Percentiles rank a stretch among this genome's conserved stretches.
These are phyloP conservation scores for Heliconius hermathena DNA, from an alignment of 1,140 invertebrate genomes.

Conservation along the genomic window DNA sequence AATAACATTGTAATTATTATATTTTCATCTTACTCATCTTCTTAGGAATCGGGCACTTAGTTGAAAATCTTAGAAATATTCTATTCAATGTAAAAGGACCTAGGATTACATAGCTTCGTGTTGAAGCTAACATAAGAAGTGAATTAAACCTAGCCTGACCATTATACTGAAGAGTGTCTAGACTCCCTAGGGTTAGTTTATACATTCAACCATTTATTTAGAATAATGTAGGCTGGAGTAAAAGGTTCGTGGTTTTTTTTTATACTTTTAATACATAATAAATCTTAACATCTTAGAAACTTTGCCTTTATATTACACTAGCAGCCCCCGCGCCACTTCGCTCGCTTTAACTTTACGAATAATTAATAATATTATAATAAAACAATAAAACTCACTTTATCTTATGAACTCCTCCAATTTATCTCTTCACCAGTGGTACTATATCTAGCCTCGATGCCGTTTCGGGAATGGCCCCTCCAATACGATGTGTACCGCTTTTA, in stretches of 20 bases:
- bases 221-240: not conserved
- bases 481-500: no score
- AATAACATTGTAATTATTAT: not conserved
- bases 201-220: not conserved
- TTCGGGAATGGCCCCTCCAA: no score
- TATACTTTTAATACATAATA: not conserved
- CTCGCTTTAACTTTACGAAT: no score
- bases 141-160: conserved; percentile 22
- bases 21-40: not conserved
- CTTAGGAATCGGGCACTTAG: not conserved
- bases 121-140: conserved; percentile 24
- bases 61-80: not conserved
- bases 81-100: not conserved
- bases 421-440: no score
- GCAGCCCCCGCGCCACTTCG: no score
- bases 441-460: no score
- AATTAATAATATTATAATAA: no score
- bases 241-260: not conserved
- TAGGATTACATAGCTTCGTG: not conserved
- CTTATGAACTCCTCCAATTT: no score
- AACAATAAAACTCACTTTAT: no score
- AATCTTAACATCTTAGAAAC: no score
- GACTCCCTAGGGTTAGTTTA: conserved; percentile 1
- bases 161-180: conserved; percentile 18
- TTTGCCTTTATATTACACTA: no score